Evolutionary conservation across 2,797 vertebrate genomes (phyloP), one percentile per base, ranked within the genome.

Genomic region (Chloroceryle inda): DNA sequence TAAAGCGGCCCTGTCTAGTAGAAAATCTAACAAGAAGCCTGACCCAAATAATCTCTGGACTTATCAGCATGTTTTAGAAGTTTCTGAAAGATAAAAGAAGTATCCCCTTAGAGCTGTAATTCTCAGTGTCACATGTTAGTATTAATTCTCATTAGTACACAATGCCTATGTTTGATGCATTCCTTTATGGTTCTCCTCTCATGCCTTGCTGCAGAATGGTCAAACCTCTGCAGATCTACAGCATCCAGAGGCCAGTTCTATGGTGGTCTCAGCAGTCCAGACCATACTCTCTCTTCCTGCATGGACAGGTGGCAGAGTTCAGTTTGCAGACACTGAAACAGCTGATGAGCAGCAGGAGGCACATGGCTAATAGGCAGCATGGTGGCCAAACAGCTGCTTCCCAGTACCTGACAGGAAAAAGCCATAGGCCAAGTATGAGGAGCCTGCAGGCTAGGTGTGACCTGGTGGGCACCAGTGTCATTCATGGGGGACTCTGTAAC

Each of bases 11-110:
- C 42, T 76, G 29, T 63, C 53, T 61, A 69, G 33, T 1, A 80
- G 66, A 92, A 94, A 88, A 95, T 31, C 27, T 62, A 87, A 56
- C 59, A 58, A 93, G 88, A 53, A 95, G 47, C 21, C 38, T 83
- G 81, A 92, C 45, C 26, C 37, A 82, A 93, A 91, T 80, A 0
- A 72, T 66, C 68, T 88, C 75, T 72, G 62, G 85, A 86, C 75
- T 84, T 76, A 82, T 61, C 67, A 71, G 38, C 35, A 83, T 10
- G 21, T 66, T 94, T 91, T 66, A 63, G 56, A 88, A 88, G 45
- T 79, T 92, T 78, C 73, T 71, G 35, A 78, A 94, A 92, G 91
- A 95, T 66, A 62, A 88, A 94, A 93, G 85, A 84, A 19, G 16
- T 12, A 71, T 49, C 26, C 10, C 8, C 27, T 85, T 49, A 85